A percentile compares a stretch with the other conserved stretches of the same genome.
phyloP scores from a whole-genome alignment of 2,113 vertebrate genomes.

The Lycocorax pyrrhopterus region DNA sequence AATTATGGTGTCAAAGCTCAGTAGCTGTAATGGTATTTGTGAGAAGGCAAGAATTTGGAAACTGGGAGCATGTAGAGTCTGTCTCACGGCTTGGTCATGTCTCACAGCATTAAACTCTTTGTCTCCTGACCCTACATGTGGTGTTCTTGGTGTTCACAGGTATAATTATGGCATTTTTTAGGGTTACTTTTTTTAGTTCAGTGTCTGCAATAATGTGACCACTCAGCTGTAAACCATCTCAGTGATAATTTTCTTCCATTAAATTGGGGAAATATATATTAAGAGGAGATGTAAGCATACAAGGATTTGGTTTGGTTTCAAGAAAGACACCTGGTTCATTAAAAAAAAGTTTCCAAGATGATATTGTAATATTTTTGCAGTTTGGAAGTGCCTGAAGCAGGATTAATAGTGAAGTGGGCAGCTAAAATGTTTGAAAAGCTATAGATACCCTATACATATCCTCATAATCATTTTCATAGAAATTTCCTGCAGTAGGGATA shows the following conservation, averaged over 20 bases:
- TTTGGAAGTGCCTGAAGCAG: background rate
- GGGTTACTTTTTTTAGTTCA: background rate
- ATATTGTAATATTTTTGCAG: background rate
- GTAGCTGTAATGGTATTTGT: background rate
- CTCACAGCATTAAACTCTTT: background rate
- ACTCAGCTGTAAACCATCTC: background rate
- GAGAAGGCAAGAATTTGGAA: background rate
- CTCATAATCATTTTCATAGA: background rate
- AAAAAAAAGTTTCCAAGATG: background rate
- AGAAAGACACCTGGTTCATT: background rate
- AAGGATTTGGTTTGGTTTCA: background rate
- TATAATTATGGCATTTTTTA: background rate
- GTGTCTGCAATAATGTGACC: background rate
- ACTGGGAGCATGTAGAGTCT: background rate
- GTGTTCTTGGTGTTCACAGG: background rate
- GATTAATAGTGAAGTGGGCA: background rate
- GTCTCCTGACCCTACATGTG: background rate
- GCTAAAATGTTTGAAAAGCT: background rate
- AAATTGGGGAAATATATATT: background rate
- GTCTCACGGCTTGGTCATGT: background rate
- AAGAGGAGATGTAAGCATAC: background rate
- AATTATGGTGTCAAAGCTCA: background rate
- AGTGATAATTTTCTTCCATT: background rate
- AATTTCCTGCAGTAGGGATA: background rate
- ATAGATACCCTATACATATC: background rate